Conservation (phyloP, 2,113 vertebrate genomes). For the Rhinolophus ferrumequinum region DNA sequence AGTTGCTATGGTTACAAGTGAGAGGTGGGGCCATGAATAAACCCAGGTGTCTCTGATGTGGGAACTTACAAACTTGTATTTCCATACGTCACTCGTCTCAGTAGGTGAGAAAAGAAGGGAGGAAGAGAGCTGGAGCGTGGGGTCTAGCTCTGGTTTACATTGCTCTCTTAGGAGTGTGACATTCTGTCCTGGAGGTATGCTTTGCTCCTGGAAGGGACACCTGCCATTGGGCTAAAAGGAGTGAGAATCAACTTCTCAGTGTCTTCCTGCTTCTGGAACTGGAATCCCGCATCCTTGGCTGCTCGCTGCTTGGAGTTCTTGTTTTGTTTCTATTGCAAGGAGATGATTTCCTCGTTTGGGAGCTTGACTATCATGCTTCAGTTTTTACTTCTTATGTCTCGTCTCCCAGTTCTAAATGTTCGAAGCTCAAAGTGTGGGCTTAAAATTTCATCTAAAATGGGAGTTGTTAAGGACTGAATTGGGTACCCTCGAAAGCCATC, state of each 20-base stretch:
- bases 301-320: too few relatives aligned
- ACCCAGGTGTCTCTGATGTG: neutral
- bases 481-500: fast-evolving
- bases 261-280: too few relatives aligned
- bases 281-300: fast-evolving
- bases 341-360: neutral
- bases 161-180: too few relatives aligned
- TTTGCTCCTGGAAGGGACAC: too few relatives aligned
- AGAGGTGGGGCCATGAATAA: too few relatives aligned
- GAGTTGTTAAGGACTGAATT: fast-evolving
- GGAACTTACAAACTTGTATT: neutral
- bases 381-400: neutral
- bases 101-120: too few relatives aligned
- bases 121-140: too few relatives aligned
- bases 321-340: neutral
- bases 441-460: too few relatives aligned
- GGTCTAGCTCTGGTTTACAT: too few relatives aligned
- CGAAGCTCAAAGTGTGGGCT: too few relatives aligned
- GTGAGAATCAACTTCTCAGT: too few relatives aligned
- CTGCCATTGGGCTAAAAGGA: neutral
- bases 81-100: neutral
- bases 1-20: fast-evolving
- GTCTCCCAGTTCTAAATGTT: neutral
- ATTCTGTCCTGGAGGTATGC: too few relatives aligned
- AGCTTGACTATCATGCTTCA: neutral